A percentile compares a stretch with the other conserved stretches of the same genome.
Evolutionary conservation across 1,140 invertebrate genomes (phyloP).

Genomic region (Drosophila elegans): DNA sequence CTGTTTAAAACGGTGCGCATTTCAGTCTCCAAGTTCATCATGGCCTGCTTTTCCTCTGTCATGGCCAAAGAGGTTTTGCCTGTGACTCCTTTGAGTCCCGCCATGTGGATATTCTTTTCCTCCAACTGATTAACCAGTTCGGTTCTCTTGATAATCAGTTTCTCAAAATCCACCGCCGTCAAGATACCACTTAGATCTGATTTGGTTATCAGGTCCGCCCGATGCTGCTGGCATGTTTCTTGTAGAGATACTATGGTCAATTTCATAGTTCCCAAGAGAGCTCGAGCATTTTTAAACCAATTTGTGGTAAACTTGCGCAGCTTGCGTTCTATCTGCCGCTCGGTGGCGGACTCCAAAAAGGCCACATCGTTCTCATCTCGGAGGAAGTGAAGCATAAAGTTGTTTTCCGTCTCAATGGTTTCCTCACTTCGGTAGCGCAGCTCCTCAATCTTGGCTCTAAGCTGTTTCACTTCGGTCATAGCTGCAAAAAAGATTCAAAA

Average conservation of each 20-base stretch:
- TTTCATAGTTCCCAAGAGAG: slow-evolving; percentile 76
- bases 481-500: slow-evolving; percentile 30
- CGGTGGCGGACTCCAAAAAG: slow-evolving; percentile 67
- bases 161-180: slow-evolving; percentile 85
- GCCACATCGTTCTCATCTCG: slow-evolving; percentile 62
- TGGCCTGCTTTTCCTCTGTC: slow-evolving; percentile 77
- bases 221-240: slow-evolving; percentile 74
- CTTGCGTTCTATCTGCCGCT: slow-evolving; percentile 76
- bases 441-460: slow-evolving; percentile 77
- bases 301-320: slow-evolving; percentile 77
- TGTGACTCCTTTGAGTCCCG: slow-evolving; percentile 83
- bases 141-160: slow-evolving; percentile 84
- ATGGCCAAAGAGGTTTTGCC: slow-evolving; percentile 79
- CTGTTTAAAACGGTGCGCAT: slow-evolving; percentile 59
- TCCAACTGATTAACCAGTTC: slow-evolving; percentile 81
- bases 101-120: slow-evolving; percentile 81
- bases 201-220: slow-evolving; percentile 73
- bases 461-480: slow-evolving; percentile 64
- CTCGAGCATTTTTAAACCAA: slow-evolving; percentile 77
- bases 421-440: slow-evolving; percentile 65
- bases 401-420: slow-evolving; percentile 75
- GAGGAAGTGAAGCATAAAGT: slow-evolving; percentile 75
- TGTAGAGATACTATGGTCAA: slow-evolving; percentile 72
- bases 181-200: slow-evolving; percentile 84
- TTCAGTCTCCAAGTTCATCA: slow-evolving; percentile 74